Conservation (phyloP, 2,797 vertebrate genomes). For the Champsocephalus gunnari region DNA sequence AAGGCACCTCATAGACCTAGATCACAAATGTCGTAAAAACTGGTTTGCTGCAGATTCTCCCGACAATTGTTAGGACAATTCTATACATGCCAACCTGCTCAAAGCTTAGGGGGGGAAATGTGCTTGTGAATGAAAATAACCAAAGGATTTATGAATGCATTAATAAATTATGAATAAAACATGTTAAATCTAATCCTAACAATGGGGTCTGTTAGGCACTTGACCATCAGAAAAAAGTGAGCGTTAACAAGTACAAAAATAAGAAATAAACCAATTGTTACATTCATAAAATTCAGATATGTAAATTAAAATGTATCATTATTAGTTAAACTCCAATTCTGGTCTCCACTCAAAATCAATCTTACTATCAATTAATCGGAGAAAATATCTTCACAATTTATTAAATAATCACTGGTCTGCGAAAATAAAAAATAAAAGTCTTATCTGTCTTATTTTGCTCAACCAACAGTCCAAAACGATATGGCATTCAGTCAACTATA, state of each 20-base stretch:
- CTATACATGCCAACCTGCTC: conserved; percentile 16
- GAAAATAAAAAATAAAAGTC: not conserved
- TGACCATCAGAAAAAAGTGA: not conserved
- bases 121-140: not conserved
- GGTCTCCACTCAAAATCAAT: too few relatives aligned
- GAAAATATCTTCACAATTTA: not conserved
- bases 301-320: not conserved
- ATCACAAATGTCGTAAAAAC: conserved; percentile 42
- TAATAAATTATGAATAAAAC: not conserved
- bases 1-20: conserved; percentile 9
- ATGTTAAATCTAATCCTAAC: not conserved
- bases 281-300: not conserved
- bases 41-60: conserved; percentile 22
- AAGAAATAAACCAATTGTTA: too few relatives aligned
- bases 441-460: not conserved
- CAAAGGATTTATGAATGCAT: not conserved
- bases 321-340: not conserved
- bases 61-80: conserved; percentile 7
- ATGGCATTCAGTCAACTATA: not conserved
- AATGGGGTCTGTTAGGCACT: not conserved
- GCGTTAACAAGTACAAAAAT: not conserved
- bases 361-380: too few relatives aligned
- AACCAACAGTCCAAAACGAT: not conserved
- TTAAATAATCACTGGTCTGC: not conserved
- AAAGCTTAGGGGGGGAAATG: conserved; percentile 5